A percentile compares a stretch with the other conserved stretches of the same genome.
Conservation (phyloP, 2,888 invertebrate genomes). For the Dryobotodes eremita region DNA sequence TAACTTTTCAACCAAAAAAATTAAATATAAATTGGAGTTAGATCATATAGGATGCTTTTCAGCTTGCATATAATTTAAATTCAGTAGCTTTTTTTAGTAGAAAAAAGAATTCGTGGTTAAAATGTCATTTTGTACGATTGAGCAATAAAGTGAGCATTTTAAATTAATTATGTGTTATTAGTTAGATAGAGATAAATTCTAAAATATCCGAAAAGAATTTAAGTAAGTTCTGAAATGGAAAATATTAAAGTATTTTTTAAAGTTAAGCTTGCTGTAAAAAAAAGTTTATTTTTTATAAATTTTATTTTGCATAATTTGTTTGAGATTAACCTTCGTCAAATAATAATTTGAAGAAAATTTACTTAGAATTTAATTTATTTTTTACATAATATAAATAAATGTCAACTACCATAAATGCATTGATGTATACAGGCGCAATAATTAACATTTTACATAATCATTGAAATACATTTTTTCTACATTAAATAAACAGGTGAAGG, state of each 20-base stretch:
- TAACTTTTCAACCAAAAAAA: not conserved
- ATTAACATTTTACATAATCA: constrained; percentile 56
- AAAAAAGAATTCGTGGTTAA: not conserved
- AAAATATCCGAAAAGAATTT: not conserved
- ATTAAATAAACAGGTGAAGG: constrained; percentile 42
- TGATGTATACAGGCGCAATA: constrained; percentile 41
- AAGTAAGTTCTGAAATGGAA: not conserved
- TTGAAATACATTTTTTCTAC: constrained; percentile 46
- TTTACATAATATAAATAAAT: constrained; percentile 33
- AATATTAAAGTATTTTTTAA: not conserved
- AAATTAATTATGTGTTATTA: not conserved
- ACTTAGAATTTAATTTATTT: constrained; percentile 18
- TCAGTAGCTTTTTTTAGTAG: too few relatives aligned
- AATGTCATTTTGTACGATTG: constrained; percentile 31
- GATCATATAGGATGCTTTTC: not conserved
- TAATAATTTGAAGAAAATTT: constrained; percentile 6
- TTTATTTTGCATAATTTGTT: not conserved
- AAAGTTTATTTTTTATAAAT: not conserved
- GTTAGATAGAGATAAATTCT: not conserved
- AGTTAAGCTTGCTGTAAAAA: not conserved
- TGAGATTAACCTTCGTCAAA: not conserved
- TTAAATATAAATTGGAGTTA: not conserved
- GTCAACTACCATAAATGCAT: constrained; percentile 56
- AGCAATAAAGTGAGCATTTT: constrained; percentile 54
- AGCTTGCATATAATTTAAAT: not conserved